These are phyloP conservation scores for Rhynchonycteris naso DNA, from an alignment of 2,797 vertebrate genomes.

Conservation along the genomic window DNA sequence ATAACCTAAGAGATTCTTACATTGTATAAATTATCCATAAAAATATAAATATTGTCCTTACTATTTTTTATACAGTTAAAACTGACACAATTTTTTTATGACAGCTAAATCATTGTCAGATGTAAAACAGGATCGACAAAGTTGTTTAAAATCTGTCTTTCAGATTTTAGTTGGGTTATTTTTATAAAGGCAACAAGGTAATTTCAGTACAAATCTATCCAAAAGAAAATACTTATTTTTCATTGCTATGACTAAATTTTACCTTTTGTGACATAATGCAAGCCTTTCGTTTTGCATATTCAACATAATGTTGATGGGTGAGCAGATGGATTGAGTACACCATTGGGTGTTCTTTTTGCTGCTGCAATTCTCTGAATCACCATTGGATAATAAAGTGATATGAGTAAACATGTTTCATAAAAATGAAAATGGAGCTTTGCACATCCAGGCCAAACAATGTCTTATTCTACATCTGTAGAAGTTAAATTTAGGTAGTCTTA, in stretches of 20 bases:
- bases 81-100: background rate
- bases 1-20: background rate
- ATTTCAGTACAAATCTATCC: background rate
- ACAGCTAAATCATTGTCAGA: background rate
- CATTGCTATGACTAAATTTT: constrained; percentile 19
- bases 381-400: constrained; percentile 48
- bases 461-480: constrained; percentile 5
- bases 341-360: constrained; percentile 61
- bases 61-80: background rate
- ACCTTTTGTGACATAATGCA: constrained; percentile 53
- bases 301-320: constrained; percentile 61
- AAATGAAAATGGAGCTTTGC: constrained; percentile 58
- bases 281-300: constrained; percentile 46
- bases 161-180: background rate
- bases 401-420: constrained; percentile 43
- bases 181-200: background rate
- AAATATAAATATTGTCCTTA: background rate
- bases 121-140: background rate
- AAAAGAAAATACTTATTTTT: background rate
- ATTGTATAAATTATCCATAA: background rate
- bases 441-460: background rate
- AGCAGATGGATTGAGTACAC: constrained; percentile 77
- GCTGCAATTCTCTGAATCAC: constrained; percentile 56
- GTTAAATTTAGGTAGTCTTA: constrained; percentile 39
- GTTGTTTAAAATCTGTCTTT: background rate